Evolutionary conservation across 2,797 vertebrate genomes (phyloP).

Genomic region (Arnoldichthys spilopterus): DNA sequence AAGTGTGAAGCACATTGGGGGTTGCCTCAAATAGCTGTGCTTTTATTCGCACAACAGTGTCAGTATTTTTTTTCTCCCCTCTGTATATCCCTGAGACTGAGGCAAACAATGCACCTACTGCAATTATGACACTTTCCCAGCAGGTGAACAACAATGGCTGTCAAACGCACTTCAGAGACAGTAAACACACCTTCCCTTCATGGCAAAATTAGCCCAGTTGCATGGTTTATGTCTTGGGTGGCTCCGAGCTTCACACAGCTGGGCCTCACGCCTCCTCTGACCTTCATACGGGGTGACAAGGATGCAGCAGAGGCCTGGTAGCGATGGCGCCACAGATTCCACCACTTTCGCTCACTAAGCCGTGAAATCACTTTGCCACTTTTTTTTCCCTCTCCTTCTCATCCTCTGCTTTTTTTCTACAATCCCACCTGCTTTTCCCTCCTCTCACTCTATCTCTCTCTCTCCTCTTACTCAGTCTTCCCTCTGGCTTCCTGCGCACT

Average conservation of each 20-base stretch:
- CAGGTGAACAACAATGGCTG: neutral
- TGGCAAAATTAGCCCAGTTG: neutral
- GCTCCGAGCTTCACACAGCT: neutral
- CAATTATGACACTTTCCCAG: slow-evolving; percentile 21
- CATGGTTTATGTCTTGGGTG: neutral
- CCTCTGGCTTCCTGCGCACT: too few species aligned
- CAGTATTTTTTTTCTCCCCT: neutral
- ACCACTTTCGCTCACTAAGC: slow-evolving; percentile 50
- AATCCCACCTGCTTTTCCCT: neutral
- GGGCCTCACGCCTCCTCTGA: slow-evolving; percentile 41
- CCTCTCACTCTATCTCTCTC: slow-evolving; percentile 13
- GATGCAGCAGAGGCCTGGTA: slow-evolving; percentile 29
- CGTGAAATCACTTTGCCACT: slow-evolving; percentile 59
- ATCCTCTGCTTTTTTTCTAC: slow-evolving; percentile 24
- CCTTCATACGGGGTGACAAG: slow-evolving; percentile 52
- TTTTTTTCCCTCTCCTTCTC: slow-evolving; percentile 38
- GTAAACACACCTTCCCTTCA: neutral
- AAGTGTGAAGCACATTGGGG: neutral
- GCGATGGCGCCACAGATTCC: slow-evolving; percentile 36
- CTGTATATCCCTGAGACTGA: neutral
- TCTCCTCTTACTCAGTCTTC: slow-evolving; percentile 6
- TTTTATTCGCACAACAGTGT: neutral
- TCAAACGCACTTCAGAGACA: neutral
- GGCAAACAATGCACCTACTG: slow-evolving; percentile 16
- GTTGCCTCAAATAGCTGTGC: neutral